phyloP scores from a whole-genome alignment of 1,140 invertebrate species.

The Drosophila insularis region DNA sequence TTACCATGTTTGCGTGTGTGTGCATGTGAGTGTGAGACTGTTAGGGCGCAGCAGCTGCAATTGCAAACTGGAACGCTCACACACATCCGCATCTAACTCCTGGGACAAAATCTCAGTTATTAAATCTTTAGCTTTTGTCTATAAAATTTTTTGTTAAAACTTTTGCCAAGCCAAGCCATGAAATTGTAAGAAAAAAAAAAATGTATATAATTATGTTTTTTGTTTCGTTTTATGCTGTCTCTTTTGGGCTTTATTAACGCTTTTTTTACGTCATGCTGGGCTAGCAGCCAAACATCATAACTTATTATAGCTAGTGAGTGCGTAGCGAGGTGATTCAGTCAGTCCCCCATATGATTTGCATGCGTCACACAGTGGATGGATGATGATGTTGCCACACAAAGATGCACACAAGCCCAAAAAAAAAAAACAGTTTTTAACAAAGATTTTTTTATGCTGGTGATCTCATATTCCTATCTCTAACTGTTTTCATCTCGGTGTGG shows the following conservation, averaged over 20 bases:
- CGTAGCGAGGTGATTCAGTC: constrained; percentile 28
- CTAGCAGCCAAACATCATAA: constrained; percentile 29
- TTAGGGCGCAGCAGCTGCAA: constrained; percentile 3
- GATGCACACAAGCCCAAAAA: not conserved
- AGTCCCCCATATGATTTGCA: constrained; percentile 5
- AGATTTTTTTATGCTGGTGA: not conserved
- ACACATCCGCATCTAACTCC: constrained; percentile 1
- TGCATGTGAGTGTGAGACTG: not conserved
- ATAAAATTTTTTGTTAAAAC: not conserved
- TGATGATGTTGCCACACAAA: not conserved
- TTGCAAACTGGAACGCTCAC: constrained; percentile 8
- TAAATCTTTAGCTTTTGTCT: not conserved
- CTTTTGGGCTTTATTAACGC: constrained; percentile 50
- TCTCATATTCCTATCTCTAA: not conserved
- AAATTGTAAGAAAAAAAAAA: not conserved
- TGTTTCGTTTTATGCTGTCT: constrained; percentile 34
- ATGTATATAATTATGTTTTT: constrained; percentile 19
- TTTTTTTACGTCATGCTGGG: constrained; percentile 66
- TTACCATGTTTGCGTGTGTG: constrained; percentile 5
- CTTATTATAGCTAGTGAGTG: constrained; percentile 20
- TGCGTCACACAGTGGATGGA: not conserved
- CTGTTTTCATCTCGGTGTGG: constrained; percentile 19
- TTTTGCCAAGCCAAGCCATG: not conserved
- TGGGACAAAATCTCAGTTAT: not conserved
- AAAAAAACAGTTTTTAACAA: too few species aligned